Evolutionary conservation across 2,113 vertebrate genomes (phyloP), one percentile per base, ranked within the genome.

Genomic region (Uria lomvia): DNA sequence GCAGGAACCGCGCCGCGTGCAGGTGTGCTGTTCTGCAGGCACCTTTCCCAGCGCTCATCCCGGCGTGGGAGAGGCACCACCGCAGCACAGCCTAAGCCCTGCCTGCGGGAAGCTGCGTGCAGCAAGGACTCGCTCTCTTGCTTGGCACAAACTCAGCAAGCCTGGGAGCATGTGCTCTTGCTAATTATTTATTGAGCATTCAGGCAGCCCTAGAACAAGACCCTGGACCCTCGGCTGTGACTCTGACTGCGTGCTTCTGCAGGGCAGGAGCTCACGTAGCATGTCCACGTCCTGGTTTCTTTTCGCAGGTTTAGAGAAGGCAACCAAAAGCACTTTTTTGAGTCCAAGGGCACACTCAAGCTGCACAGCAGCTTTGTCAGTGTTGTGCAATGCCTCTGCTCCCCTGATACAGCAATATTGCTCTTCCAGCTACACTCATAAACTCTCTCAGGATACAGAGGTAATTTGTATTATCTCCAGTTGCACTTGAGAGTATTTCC

Each of bases 1-100:
- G 1, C 29, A 6, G 6, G 8, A 49, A 15, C 8, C 5, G 15
- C 32, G n/a, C 17, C 2, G 1, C 1, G 1, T 7, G 8, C 26
- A n/a, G 55, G 22, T 47, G 30, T 38, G 43, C 16, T 23, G 19
- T 14, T 59, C 40, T 23, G 38, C 47, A 36, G 36, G n/a, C 34
- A 6, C 65, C 43, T 77, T 66, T 16, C 49, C 70, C 45, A 5
- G 6, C 0, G 1, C 29, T 8, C 21, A 7, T 14, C 26, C 27
- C 2, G 0, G 27, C 1, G 0, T 15, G 36, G 53, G 32, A 88
- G 22, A 82, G 21, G 29, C 60, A 73, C 8, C 56, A 60, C 8
- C 0, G 0, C 50, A 15, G 23, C 27, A 2, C 47, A 40, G 45
- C 45, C 60, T 34, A 38, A 34, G 30, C 43, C 42, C 43, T 58